Base-by-base conservation (phyloP, 2,113 vertebrate species). In the Patagioenas fasciata region DNA sequence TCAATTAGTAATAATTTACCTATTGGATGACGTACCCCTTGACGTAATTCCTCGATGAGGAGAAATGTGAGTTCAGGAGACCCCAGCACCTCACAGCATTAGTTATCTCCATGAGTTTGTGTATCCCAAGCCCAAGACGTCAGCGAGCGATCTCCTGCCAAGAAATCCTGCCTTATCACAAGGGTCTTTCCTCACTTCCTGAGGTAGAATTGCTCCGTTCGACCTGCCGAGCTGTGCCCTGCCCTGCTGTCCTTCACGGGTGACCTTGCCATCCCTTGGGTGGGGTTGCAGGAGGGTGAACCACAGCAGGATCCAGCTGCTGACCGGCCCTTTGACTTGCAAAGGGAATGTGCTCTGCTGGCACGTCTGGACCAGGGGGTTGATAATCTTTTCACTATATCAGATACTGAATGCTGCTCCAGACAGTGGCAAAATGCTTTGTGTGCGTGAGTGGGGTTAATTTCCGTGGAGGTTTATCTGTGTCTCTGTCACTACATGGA, bases 111-210 rank as follows among this genome's bases (percentile, higher is more conserved):
- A 3, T 8, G 23, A 34, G 25, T 40, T 60, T 85, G 28, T 34
- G 10, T 26, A 31, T 81, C 65, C 44, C 1, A 4, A 71, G 40
- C 57, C 57, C 66, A 26, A 74, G 69, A 88, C 1, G 3, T 81
- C 92, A 89, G 61, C 1, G 16, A 88, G 32, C 83, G 40, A 91
- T 72, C 29, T 91, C n/a, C 77, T 96, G 96, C 93, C 95, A 96
- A 94, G 95, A 92, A 94, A 38, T 80, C 72, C 69, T 88, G 72
- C 36, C 0, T 47, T 47, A 60, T 88, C 71, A 79, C 77, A 64
- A 94, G 72, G 47, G 95, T 90, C 85, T 95, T 88, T 80, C 85
- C 82, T 93, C 69, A 48, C 48, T 91, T 96, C 90, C 85, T 96
- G 14, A 0, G 25, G 71, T 31, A 0, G 73, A 62, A 88, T 91